Percentiles rank a stretch among this genome's conserved stretches.
phyloP scores from a whole-genome alignment of 2,113 vertebrate species.

The Sula dactylatra region DNA sequence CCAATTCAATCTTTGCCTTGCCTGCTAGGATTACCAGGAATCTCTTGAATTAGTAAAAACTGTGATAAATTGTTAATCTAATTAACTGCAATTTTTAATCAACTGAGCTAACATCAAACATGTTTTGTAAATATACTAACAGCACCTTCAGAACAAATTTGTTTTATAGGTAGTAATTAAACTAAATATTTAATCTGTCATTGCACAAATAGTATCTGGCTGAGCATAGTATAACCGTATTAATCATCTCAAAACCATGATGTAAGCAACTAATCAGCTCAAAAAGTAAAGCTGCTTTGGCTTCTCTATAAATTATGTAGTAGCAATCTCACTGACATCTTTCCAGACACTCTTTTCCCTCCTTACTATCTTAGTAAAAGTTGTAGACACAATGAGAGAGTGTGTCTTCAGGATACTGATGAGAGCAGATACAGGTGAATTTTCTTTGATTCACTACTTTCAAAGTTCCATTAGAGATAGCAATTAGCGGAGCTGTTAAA shows the following conservation, averaged over 20 bases:
- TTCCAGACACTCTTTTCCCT: not conserved
- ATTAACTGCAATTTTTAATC: not conserved
- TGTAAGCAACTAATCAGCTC: not conserved
- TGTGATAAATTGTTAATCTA: not conserved
- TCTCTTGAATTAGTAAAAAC: not conserved
- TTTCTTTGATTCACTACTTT: not conserved
- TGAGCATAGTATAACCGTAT: not conserved
- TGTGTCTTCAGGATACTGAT: not conserved
- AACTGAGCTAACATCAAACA: not conserved
- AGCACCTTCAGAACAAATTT: not conserved
- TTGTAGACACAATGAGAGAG: not conserved
- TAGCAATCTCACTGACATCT: not conserved
- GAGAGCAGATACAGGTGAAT: not conserved
- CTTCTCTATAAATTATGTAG: not conserved
- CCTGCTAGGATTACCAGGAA: not conserved
- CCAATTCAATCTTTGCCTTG: not conserved
- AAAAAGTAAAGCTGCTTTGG: not conserved
- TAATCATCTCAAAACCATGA: constrained; percentile 19
- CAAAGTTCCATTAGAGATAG: not conserved
- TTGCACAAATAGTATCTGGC: not conserved
- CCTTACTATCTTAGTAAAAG: not conserved
- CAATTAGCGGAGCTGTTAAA: not conserved
- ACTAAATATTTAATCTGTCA: constrained; percentile 29
- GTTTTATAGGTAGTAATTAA: not conserved
- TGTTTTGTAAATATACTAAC: not conserved